phyloP scores from a whole-genome alignment of 2,888 invertebrate species.

The Luperina testacea region DNA sequence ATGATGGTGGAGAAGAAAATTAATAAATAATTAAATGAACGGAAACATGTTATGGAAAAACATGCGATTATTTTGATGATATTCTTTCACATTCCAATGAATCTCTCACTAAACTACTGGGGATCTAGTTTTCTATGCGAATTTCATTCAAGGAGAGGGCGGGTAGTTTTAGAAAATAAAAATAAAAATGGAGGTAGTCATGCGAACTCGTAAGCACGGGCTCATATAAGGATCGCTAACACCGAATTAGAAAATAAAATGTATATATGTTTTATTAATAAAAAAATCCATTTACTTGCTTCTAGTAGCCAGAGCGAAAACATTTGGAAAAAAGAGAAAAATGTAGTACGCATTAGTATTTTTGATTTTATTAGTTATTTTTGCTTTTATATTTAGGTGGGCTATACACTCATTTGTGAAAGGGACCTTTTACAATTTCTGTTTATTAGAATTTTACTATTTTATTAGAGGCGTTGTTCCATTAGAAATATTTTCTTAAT shows the following conservation, averaged over 20 bases:
- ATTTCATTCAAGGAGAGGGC: slow-evolving; percentile 83
- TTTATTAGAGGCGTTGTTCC: slow-evolving; percentile 55
- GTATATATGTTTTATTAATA: slow-evolving; percentile 62
- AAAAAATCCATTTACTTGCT: slow-evolving; percentile 86
- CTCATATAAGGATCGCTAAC: slow-evolving; percentile 80
- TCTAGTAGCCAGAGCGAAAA: slow-evolving; percentile 90
- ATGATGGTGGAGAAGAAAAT: slow-evolving; percentile 52
- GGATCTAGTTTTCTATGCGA: slow-evolving; percentile 83
- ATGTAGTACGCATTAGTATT: slow-evolving; percentile 78
- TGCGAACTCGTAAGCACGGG: slow-evolving; percentile 84
- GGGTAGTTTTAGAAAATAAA: slow-evolving; percentile 63
- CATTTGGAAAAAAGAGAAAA: slow-evolving; percentile 79
- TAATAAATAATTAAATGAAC: slow-evolving; percentile 51
- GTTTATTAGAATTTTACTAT: slow-evolving; percentile 15
- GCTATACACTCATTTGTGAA: slow-evolving; percentile 50
- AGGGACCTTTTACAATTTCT: slow-evolving; percentile 25
- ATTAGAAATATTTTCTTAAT: background rate
- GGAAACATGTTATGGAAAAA: slow-evolving; percentile 41
- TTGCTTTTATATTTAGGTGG: slow-evolving; percentile 56
- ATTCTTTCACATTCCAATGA: slow-evolving; percentile 82
- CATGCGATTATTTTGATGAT: slow-evolving; percentile 53
- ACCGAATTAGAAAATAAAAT: slow-evolving; percentile 73
- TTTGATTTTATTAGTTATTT: slow-evolving; percentile 62
- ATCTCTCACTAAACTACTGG: slow-evolving; percentile 86
- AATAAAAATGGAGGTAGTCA: slow-evolving; percentile 72